Percentiles rank a stretch among this genome's conserved stretches.
Evolutionary conservation across 2,113 vertebrate species (phyloP).

Genomic region (Chaenogobius annularis): DNA sequence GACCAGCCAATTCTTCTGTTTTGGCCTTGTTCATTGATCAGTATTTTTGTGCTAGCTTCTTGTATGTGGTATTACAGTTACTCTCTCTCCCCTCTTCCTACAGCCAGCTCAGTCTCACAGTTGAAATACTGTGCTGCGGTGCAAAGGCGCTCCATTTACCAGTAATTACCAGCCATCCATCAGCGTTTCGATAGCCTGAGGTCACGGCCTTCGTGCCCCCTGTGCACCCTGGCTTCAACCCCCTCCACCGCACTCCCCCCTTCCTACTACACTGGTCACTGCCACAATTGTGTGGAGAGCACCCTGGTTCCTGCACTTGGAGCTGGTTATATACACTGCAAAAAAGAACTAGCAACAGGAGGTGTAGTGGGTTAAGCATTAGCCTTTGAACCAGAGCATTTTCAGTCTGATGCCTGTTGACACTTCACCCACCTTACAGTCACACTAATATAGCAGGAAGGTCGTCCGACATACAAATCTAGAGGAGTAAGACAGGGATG

Average conservation of each 20-base stretch:
- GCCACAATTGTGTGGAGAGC: slow-evolving; percentile 77
- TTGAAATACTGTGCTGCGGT: slow-evolving; percentile 76
- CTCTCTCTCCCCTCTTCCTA: neutral
- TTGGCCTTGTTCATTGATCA: no score
- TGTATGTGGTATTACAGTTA: neutral
- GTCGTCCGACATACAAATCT: no score
- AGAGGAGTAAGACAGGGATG: no score
- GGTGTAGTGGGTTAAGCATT: neutral
- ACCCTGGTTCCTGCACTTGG: slow-evolving; percentile 75
- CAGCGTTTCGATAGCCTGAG: slow-evolving; percentile 81
- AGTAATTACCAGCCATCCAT: slow-evolving; percentile 86
- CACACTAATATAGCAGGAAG: no score
- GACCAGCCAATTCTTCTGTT: no score
- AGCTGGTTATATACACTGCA: slow-evolving; percentile 52
- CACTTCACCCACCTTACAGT: no score
- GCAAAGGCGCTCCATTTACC: slow-evolving; percentile 80
- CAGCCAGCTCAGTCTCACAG: slow-evolving; percentile 40
- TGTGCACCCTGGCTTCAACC: slow-evolving; percentile 40
- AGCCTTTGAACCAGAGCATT: neutral
- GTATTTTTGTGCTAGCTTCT: neutral
- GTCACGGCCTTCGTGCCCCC: slow-evolving; percentile 73
- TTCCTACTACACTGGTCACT: slow-evolving; percentile 77
- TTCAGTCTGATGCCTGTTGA: no score
- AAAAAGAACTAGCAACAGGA: slow-evolving; percentile 37
- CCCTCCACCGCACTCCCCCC: slow-evolving; percentile 61